Conservation (phyloP, 30 jellyfish, hydroid and myxozoan genomes). For the Aurelia sp. region DNA sequence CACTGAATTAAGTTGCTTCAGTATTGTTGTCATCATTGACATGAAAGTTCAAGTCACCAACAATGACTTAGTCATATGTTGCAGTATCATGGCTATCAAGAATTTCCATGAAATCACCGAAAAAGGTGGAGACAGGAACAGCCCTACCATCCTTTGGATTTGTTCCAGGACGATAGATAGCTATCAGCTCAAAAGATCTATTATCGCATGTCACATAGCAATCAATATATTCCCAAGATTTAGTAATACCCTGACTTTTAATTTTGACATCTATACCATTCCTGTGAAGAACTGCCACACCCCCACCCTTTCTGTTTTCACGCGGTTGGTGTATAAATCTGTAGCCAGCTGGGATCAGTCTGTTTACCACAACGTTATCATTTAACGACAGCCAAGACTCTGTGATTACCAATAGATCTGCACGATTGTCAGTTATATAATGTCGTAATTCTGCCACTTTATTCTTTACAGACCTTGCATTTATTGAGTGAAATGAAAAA, state of each 20-base stretch:
- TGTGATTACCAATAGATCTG: conserved; percentile 34
- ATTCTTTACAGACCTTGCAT: conserved; percentile 52
- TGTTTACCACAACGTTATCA: conserved; percentile 43
- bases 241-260: conserved; percentile 29
- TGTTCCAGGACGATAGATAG: conserved; percentile 56
- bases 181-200: conserved; percentile 24
- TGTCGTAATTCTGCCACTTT: conserved; percentile 50
- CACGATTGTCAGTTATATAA: conserved; percentile 15
- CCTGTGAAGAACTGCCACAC: conserved; percentile 47
- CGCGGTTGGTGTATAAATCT: conserved; percentile 26
- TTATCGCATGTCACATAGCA: conserved; percentile 48
- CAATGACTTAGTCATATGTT: conserved; percentile 15
- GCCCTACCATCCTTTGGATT: conserved; percentile 47
- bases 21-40: conserved; percentile 54
- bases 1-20: conserved; percentile 39
- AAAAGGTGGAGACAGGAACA: conserved; percentile 29
- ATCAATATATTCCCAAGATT: conserved; percentile 38
- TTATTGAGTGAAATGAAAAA: conserved; percentile 28
- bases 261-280: conserved; percentile 11
- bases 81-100: conserved; percentile 57
- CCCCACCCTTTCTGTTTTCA: conserved; percentile 56
- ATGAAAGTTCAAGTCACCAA: conserved; percentile 56
- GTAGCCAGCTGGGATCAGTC: conserved; percentile 50
- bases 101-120: conserved; percentile 37
- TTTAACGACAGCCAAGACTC: conserved; percentile 52